Base-by-base conservation (phyloP, 2,113 vertebrate genomes). In the Tricholaema leucomelas region DNA sequence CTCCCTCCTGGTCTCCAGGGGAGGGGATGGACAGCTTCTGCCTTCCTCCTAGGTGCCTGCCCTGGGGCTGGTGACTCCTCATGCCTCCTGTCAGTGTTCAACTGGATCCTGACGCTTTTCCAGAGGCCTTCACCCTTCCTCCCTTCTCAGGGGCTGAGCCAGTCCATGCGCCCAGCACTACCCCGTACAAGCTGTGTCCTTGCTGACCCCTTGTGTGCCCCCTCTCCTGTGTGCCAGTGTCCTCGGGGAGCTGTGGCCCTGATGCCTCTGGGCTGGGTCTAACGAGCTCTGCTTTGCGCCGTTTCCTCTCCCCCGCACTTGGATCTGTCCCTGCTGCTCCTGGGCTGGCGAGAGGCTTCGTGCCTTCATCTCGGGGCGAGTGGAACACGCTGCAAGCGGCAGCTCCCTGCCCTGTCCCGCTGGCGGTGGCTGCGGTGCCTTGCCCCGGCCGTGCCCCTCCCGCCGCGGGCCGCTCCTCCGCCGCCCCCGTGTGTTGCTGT, bases 301-400 rank as follows among this genome's bases (percentile, higher is more conserved):
- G 8, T 71, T 48, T 72, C 90, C 58, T 65, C 65, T 65, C 74
- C 1, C 8, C 7, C 2, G 86, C 76, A 74, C 86, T 61, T 2
- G 55, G 69, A 54, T 80, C 83, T 55, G 54, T 66, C 36, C 77
- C 69, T 1, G 36, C 74, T 81, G 86, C 82, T 38, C 79, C 52
- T 7, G 77, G 92, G 81, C 76, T 16, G 76, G 64, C 2, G 25
- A 30, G 84, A 54, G 87, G 67, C 44, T 74, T 65, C 15, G 84
- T 92, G 93, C 95, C 93, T 96, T 94, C 86, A 31, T 15, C 86
- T 3, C 5, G 14, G 30, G 33, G 24, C 24, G 33, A 31, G 31
- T n/a, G n/a, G n/a, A n/a, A n/a, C n/a, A 15, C 30, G 0, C n/a
- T 3, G 4, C 56, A 3, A 3, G 9, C 3, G 1, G 12, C 8